Conservation (phyloP, 2,113 vertebrate species). For the Pluvialis apricaria region DNA sequence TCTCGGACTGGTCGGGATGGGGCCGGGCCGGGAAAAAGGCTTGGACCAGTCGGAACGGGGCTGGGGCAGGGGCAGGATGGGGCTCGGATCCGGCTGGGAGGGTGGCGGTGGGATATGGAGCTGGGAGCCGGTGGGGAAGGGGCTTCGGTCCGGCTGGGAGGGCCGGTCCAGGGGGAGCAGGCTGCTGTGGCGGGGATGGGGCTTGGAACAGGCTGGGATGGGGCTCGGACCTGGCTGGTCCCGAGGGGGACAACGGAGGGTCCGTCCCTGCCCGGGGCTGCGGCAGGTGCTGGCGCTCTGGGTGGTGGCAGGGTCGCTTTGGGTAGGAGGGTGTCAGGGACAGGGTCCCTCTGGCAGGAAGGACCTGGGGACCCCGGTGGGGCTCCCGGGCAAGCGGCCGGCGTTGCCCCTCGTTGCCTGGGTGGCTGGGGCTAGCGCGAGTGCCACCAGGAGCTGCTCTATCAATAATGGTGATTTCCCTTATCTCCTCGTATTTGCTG, state of each 20-base stretch:
- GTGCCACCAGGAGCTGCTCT: not conserved
- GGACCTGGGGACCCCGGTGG: too few relatives aligned
- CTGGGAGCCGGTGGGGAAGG: not conserved
- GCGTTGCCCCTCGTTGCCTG: not conserved
- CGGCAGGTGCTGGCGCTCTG: not conserved
- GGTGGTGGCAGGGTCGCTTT: not conserved
- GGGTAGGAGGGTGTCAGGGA: not conserved
- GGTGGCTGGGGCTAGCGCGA: not conserved
- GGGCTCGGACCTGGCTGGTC: not conserved
- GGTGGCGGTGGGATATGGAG: not conserved
- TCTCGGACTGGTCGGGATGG: not conserved
- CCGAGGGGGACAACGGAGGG: fast-evolving
- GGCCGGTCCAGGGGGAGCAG: not conserved
- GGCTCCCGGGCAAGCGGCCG: fast-evolving
- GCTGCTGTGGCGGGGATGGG: not conserved
- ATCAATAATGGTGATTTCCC: slow-evolving; percentile 26
- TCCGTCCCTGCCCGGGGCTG: not conserved
- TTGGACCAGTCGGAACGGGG: not conserved
- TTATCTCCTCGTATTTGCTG: slow-evolving; percentile 46
- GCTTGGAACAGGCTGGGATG: not conserved
- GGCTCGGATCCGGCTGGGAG: not conserved
- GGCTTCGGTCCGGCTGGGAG: not conserved
- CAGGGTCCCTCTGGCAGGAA: not conserved
- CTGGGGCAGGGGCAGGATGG: not conserved
- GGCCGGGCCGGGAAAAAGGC: not conserved